Evolutionary conservation across 2,797 vertebrate species (phyloP).

Genomic region (Phataginus tetradactyla): DNA sequence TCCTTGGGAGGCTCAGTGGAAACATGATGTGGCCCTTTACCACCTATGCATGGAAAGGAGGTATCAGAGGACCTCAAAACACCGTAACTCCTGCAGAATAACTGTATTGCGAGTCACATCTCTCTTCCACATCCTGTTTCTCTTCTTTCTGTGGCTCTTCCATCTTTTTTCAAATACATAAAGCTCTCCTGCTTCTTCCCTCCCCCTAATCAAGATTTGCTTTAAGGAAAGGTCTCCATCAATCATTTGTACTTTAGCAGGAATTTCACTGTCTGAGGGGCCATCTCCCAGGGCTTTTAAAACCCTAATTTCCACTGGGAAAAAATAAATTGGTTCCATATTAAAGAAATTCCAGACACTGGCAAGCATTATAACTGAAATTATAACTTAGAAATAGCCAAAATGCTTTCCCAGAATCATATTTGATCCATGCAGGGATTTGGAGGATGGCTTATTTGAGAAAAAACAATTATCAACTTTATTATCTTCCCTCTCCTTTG

Average conservation of each 20-base stretch:
- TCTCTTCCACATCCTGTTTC: neutral
- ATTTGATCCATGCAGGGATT: neutral
- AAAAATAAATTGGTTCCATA: neutral
- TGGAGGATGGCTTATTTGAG: neutral
- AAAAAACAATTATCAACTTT: neutral
- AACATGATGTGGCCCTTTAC: neutral
- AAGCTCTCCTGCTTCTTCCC: neutral
- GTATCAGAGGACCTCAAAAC: neutral
- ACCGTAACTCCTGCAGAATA: neutral
- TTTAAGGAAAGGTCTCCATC: neutral
- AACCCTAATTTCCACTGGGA: constrained; percentile 9
- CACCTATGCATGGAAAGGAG: neutral
- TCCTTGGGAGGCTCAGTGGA: neutral
- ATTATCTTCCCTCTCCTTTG: neutral
- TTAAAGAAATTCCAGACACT: neutral
- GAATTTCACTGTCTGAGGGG: constrained; percentile 9
- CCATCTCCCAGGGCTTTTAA: constrained; percentile 1
- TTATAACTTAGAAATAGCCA: constrained; percentile 1
- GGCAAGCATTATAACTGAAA: neutral
- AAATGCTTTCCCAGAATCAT: constrained; percentile 1
- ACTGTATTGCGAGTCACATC: neutral
- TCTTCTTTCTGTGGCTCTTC: neutral
- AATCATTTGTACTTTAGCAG: neutral
- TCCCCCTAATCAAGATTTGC: neutral
- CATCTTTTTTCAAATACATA: neutral